phyloP scores from a whole-genome alignment of 2,797 vertebrate species.

The Thaleichthys pacificus region DNA sequence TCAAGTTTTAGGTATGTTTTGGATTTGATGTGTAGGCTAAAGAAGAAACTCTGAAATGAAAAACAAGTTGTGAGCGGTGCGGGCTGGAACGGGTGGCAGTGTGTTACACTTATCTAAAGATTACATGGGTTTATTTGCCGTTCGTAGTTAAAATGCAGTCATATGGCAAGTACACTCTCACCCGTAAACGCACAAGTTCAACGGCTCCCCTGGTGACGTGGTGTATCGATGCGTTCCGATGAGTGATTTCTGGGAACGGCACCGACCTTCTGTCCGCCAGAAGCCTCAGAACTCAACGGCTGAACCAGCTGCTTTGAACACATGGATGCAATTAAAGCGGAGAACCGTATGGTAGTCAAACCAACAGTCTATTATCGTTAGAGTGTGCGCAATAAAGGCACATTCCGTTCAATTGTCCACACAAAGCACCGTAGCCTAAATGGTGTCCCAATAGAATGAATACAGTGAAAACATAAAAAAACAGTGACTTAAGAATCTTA shows the following conservation, averaged over 20 bases:
- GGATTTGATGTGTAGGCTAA: too few relatives aligned
- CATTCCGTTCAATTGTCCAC: not conserved
- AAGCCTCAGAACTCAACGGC: conserved; percentile 40
- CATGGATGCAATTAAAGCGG: conserved; percentile 55
- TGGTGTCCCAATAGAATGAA: not conserved
- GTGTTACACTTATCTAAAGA: too few relatives aligned
- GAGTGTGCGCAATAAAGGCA: not conserved
- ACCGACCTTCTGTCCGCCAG: conserved; percentile 53
- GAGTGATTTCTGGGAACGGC: conserved; percentile 53
- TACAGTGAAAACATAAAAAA: too few relatives aligned
- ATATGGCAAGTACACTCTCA: conserved; percentile 12
- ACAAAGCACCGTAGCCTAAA: not conserved
- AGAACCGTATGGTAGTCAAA: conserved; percentile 9
- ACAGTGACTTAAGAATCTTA: too few relatives aligned
- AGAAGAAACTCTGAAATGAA: not conserved
- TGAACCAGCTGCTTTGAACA: conserved; percentile 48
- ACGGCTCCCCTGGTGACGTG: conserved; percentile 30
- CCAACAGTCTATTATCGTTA: not conserved
- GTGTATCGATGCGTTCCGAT: conserved; percentile 49
- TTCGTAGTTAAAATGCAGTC: not conserved
- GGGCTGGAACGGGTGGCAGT: too few relatives aligned
- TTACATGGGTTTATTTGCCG: not conserved
- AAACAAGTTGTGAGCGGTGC: too few relatives aligned
- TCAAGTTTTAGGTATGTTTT: not conserved
- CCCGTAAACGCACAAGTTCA: conserved; percentile 26